These are phyloP conservation scores for Sylvilagus floridanus DNA, from an alignment of 2,797 vertebrate genomes.

Conservation along the genomic window DNA sequence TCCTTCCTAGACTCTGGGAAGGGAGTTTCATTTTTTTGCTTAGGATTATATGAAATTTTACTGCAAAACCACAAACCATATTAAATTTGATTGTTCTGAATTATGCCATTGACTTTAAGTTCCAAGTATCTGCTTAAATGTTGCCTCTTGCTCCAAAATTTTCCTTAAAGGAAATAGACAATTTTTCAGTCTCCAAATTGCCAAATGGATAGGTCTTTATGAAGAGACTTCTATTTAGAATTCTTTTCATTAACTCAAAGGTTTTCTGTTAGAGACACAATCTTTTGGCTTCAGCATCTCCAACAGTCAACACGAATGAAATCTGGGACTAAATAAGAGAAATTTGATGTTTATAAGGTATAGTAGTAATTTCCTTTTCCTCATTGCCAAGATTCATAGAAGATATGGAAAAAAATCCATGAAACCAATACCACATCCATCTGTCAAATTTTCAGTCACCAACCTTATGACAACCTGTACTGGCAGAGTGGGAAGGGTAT, in stretches of 20 bases:
- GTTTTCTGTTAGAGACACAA: conserved; percentile 8
- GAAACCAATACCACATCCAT: not conserved
- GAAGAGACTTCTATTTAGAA: conserved; percentile 25
- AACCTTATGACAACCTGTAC: not conserved
- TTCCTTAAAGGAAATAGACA: conserved; percentile 74
- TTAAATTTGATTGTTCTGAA: conserved; percentile 82
- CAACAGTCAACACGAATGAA: conserved; percentile 14
- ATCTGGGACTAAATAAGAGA: not conserved
- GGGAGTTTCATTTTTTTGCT: conserved; percentile 69
- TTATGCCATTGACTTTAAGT: conserved; percentile 72
- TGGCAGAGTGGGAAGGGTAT: not conserved
- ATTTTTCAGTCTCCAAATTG: conserved; percentile 59
- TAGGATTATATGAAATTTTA: conserved; percentile 79
- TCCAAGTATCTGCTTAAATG: conserved; percentile 70
- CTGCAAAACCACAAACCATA: conserved; percentile 82
- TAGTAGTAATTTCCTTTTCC: conserved; percentile 8
- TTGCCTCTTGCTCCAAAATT: conserved; percentile 62
- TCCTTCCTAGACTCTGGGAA: conserved; percentile 77
- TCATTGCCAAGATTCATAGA: not conserved
- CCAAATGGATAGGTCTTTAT: conserved; percentile 25
- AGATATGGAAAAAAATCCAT: not conserved
- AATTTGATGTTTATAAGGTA: conserved; percentile 2
- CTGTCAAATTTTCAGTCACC: not conserved
- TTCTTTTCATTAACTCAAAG: conserved; percentile 52
- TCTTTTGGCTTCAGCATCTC: conserved; percentile 21